These are phyloP conservation scores for Schizopygopsis malacanthus DNA, from an alignment of 2,797 vertebrate species.

Conservation along the genomic window DNA sequence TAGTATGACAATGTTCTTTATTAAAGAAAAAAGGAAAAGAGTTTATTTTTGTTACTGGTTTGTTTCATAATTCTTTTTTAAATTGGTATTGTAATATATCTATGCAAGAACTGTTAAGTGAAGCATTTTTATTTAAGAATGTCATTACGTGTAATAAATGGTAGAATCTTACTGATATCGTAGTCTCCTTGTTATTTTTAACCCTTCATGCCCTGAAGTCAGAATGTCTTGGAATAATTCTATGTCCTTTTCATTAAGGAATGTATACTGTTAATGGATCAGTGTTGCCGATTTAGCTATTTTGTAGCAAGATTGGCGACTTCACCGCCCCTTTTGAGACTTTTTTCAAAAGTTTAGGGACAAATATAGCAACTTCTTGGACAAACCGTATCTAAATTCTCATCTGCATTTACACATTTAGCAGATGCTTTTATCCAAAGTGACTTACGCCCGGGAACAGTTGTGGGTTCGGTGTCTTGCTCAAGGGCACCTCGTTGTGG, in stretches of 20 bases:
- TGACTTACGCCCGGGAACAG: no score
- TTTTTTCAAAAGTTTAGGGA: no score
- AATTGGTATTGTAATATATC: slow-evolving; percentile 99
- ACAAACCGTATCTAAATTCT: no score
- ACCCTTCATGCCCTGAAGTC: not conserved
- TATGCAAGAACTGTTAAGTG: slow-evolving; percentile 99
- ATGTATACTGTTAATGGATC: not conserved
- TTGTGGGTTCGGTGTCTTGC: no score
- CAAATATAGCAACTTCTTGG: no score
- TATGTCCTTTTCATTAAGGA: not conserved
- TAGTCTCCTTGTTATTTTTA: slow-evolving; percentile 65
- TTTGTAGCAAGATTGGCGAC: no score
- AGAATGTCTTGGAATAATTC: not conserved
- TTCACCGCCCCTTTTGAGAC: no score
- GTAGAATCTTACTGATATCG: slow-evolving; percentile 95
- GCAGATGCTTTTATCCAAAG: no score
- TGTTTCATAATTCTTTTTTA: slow-evolving; percentile 99
- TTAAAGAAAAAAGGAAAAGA: slow-evolving; percentile 97
- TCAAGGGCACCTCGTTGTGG: no score
- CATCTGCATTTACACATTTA: no score
- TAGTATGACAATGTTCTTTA: slow-evolving; percentile 99
- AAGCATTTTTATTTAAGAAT: slow-evolving; percentile 99
- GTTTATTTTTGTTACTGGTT: slow-evolving; percentile 99
- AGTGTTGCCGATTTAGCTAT: no score
- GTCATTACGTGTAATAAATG: slow-evolving; percentile 99